A percentile compares a stretch with the other conserved stretches of the same genome.
Evolutionary conservation across 2,797 vertebrate genomes (phyloP).

Genomic region (Semotilus atromaculatus): DNA sequence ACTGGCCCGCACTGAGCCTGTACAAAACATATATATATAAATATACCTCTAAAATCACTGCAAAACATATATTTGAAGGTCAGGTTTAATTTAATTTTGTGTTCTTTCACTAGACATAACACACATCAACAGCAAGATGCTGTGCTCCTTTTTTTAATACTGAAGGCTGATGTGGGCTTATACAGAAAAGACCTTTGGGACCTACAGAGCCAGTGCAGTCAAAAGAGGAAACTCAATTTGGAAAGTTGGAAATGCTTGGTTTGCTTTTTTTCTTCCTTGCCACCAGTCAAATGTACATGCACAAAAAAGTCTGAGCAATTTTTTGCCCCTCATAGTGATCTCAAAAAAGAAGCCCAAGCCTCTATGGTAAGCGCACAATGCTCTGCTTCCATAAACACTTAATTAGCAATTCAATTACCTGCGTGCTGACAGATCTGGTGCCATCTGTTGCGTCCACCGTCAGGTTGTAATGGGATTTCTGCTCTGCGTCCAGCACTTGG

Average conservation of each 20-base stretch:
- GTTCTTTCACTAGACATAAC: neutral
- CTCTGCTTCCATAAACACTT: conserved; percentile 57
- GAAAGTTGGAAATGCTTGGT: conserved; percentile 23
- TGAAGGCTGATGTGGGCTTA: neutral
- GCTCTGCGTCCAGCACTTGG: conserved; percentile 92
- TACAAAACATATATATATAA: neutral
- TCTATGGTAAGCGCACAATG: conserved; percentile 24
- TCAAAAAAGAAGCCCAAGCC: conserved; percentile 24
- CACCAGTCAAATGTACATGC: neutral
- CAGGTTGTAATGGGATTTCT: conserved; percentile 97
- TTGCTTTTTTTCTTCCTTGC: conserved; percentile 15
- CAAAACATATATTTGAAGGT: neutral
- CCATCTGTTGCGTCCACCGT: conserved; percentile 98
- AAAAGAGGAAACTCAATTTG: conserved; percentile 18
- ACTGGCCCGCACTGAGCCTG: neutral
- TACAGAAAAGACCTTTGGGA: conserved; percentile 5
- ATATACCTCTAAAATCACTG: neutral
- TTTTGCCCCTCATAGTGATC: conserved; percentile 22
- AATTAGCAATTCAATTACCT: conserved; percentile 85
- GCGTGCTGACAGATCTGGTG: conserved; percentile 90
- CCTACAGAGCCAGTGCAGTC: conserved; percentile 11
- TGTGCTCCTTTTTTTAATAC: conserved; percentile 8
- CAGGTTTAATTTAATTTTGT: neutral
- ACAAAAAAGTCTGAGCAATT: neutral
- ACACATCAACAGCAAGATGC: neutral